A percentile compares a stretch with the other conserved stretches of the same genome.
phyloP scores from a whole-genome alignment of 2,797 vertebrate genomes.

The Podarcis lilfordi region DNA sequence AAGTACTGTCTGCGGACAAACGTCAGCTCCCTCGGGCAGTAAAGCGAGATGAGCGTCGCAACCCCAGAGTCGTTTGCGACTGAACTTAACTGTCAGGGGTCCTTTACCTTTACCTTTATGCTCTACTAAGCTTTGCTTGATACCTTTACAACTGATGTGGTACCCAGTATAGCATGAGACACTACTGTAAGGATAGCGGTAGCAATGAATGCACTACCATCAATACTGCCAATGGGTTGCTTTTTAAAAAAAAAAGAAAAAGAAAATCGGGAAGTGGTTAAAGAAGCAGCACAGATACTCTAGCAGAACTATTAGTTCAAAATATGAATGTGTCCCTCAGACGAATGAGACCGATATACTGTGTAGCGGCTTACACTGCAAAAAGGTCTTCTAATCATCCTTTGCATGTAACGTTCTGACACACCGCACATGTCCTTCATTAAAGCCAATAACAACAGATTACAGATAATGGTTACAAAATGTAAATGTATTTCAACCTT shows the following conservation, averaged over 20 bases:
- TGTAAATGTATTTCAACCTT: constrained; percentile 23
- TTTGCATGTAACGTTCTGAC: not conserved
- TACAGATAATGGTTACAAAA: not conserved
- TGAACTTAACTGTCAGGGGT: too few species aligned
- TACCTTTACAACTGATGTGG: not conserved
- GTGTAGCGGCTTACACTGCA: not conserved
- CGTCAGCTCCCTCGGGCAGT: too few species aligned
- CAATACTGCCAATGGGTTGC: not conserved
- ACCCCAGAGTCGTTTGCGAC: too few species aligned
- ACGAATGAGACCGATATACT: not conserved
- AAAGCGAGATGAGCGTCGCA: too few species aligned
- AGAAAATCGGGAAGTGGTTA: not conserved
- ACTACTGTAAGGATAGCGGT: not conserved
- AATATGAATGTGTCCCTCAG: not conserved
- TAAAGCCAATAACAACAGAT: constrained; percentile 18
- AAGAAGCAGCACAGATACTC: not conserved
- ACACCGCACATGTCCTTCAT: constrained; percentile 3
- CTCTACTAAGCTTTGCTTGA: too few species aligned
- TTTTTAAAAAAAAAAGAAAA: not conserved
- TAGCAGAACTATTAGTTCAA: not conserved
- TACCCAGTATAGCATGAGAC: not conserved
- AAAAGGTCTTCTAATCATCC: not conserved
- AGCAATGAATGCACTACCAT: not conserved
- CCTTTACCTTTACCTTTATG: too few species aligned
- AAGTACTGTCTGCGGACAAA: too few species aligned